These are phyloP conservation scores for Drosophila punjabiensis DNA, from an alignment of 1,140 invertebrate species.

Conservation along the genomic window DNA sequence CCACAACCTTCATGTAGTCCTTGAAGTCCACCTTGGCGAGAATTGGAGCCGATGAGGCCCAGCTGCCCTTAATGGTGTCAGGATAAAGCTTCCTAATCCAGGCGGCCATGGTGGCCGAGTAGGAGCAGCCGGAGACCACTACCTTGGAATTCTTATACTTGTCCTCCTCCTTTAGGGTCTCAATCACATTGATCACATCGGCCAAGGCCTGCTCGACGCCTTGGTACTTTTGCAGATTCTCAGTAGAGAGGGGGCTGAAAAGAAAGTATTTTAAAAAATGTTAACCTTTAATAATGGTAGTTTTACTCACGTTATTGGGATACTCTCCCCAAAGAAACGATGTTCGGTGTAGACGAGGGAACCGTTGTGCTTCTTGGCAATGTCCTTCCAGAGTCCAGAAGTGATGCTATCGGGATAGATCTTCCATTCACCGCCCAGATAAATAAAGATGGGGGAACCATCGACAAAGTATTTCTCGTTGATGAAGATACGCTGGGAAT, in stretches of 20 bases:
- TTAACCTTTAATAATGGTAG: neutral
- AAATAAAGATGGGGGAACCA: constrained; percentile 86
- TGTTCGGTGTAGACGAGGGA: constrained; percentile 91
- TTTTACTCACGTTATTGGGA: constrained; percentile 88
- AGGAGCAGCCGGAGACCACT: constrained; percentile 92
- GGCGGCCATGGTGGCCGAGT: constrained; percentile 91
- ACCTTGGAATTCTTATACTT: constrained; percentile 81
- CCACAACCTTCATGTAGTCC: constrained; percentile 74
- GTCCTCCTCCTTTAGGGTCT: constrained; percentile 86
- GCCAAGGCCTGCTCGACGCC: constrained; percentile 91
- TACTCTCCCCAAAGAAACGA: constrained; percentile 92
- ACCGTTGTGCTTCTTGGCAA: constrained; percentile 89
- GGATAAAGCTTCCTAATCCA: constrained; percentile 93
- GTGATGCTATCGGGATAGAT: constrained; percentile 86
- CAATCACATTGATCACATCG: constrained; percentile 91
- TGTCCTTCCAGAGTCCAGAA: constrained; percentile 87
- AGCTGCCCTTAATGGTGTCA: constrained; percentile 88
- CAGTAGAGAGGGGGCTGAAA: constrained; percentile 85
- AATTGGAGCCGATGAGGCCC: constrained; percentile 91
- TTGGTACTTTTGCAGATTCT: constrained; percentile 89
- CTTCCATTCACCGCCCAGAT: constrained; percentile 90
- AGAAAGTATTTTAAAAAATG: neutral
- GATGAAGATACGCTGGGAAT: constrained; percentile 85
- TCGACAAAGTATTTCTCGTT: constrained; percentile 88
- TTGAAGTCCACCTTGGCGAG: constrained; percentile 89